Conservation (phyloP, 2,113 vertebrate genomes). For the Galbula dea region DNA sequence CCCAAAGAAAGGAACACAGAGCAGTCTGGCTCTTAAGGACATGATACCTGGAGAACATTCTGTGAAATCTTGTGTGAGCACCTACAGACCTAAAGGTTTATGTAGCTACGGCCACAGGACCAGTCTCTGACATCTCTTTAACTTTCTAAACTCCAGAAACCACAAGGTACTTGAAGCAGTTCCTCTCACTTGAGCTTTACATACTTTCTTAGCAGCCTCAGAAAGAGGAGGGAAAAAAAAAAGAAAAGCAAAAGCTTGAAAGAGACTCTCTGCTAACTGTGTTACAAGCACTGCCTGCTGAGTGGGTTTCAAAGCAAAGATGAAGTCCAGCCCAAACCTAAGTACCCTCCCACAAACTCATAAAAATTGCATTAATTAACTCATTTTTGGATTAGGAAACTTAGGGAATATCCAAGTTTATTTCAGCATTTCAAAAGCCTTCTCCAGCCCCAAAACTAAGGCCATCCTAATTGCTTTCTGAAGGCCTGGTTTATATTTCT, state of each 20-base stretch:
- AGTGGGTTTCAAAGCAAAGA: not conserved
- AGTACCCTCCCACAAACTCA: not conserved
- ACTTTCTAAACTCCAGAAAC: not conserved
- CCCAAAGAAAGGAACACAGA: not conserved
- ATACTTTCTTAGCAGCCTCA: not conserved
- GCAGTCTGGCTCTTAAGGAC: not conserved
- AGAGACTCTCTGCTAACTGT: not conserved
- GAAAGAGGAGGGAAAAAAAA: not conserved
- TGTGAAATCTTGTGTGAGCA: not conserved
- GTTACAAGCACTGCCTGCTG: not conserved
- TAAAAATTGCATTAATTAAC: not conserved
- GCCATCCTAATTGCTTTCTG: not conserved
- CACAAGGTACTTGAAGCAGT: not conserved
- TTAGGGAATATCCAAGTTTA: not conserved
- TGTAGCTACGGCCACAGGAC: not conserved
- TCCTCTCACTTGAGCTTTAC: not conserved
- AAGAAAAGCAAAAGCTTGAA: not conserved
- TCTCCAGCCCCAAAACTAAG: not conserved
- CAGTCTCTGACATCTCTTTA: not conserved
- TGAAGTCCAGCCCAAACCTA: not conserved
- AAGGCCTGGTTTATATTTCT: not conserved
- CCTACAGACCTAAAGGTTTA: not conserved
- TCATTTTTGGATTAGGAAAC: not conserved
- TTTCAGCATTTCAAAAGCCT: not conserved
- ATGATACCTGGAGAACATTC: fast-evolving